Base-by-base conservation (phyloP, 1,140 invertebrate species). In the Eurosta solidaginis region DNA sequence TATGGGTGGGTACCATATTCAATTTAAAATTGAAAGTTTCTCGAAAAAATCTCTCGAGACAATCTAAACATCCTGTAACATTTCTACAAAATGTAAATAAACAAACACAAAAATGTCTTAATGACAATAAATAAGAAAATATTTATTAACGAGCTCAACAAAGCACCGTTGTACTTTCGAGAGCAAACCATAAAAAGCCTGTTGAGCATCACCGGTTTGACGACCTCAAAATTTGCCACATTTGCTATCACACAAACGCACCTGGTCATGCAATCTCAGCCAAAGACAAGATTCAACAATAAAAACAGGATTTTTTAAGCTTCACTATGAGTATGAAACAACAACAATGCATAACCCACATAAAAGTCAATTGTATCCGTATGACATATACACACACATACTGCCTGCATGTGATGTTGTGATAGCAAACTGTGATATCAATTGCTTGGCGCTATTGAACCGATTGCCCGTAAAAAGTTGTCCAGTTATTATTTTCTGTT, bases 231-330 rank as follows among this genome's bases (percentile, higher is more conserved):
- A 81, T 40, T 12, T n/a, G 17, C n/a, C 22, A 52, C 29, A 36
- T 59, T 7, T 20, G 5, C 14, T 2, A 68, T 20, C 12, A 12
- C 17, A 22, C 20, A 17, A 6, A 4, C 1, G 36, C 10, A n/a
- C 17, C 17, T n/a, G 33, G 3, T 29, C 25, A 49, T 78, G 50
- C 4, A 14, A 29, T 10, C 54, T 29, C 27, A 22, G n/a, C 14
- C 14, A 33, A 22, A 3, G 2, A 20, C 33, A 33, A 20, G 20
- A 81, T 78, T 80, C 84, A 85, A 84, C 83, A 85, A 83, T 85
- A 83, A 85, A 85, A 85, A 85, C 84, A 85, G 84, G 84, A 85
- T 85, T 80, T 80, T 85, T 40, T 79, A 79, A 78, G 74, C 81
- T 77, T 77, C 68, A 77, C 73, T 49, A 29, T 10, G 7, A 20